These are phyloP conservation scores for Hyposmocoma kahamanoa DNA, from an alignment of 1,140 invertebrate species.

Conservation along the genomic window DNA sequence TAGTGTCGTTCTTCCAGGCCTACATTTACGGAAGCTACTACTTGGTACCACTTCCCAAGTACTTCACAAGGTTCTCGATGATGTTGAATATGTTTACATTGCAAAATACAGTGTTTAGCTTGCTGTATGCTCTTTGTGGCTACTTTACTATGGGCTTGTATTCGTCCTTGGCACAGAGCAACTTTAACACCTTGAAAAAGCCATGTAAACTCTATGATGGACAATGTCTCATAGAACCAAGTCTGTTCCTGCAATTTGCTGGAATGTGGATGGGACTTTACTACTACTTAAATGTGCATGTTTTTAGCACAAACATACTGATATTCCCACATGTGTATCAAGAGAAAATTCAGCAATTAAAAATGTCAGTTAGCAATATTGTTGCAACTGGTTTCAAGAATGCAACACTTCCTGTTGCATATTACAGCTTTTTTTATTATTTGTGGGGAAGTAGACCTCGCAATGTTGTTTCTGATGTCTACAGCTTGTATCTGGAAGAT, in stretches of 20 bases:
- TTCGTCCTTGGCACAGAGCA: constrained; percentile 74
- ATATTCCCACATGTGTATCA: constrained; percentile 81
- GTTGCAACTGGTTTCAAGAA: constrained; percentile 74
- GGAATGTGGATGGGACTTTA: constrained; percentile 82
- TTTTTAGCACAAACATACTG: constrained; percentile 72
- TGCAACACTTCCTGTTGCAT: constrained; percentile 76
- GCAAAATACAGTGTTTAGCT: constrained; percentile 74
- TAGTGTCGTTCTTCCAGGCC: constrained; percentile 64
- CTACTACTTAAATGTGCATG: constrained; percentile 76
- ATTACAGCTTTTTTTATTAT: constrained; percentile 77
- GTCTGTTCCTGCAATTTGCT: constrained; percentile 76
- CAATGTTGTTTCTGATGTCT: constrained; percentile 53
- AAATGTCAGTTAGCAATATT: constrained; percentile 71
- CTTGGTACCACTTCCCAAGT: constrained; percentile 57
- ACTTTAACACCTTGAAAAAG: constrained; percentile 69
- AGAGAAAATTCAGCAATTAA: constrained; percentile 78
- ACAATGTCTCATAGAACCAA: constrained; percentile 58
- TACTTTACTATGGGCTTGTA: constrained; percentile 77
- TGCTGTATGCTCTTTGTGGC: constrained; percentile 76
- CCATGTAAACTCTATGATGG: constrained; percentile 50
- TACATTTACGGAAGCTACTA: constrained; percentile 60
- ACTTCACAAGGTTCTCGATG: constrained; percentile 77
- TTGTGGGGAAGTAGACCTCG: constrained; percentile 68
- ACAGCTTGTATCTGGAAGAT: constrained; percentile 71
- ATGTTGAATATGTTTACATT: constrained; percentile 76